These are phyloP conservation scores for Recurvirostra avosetta DNA, from an alignment of 2,113 vertebrate species.

Conservation along the genomic window DNA sequence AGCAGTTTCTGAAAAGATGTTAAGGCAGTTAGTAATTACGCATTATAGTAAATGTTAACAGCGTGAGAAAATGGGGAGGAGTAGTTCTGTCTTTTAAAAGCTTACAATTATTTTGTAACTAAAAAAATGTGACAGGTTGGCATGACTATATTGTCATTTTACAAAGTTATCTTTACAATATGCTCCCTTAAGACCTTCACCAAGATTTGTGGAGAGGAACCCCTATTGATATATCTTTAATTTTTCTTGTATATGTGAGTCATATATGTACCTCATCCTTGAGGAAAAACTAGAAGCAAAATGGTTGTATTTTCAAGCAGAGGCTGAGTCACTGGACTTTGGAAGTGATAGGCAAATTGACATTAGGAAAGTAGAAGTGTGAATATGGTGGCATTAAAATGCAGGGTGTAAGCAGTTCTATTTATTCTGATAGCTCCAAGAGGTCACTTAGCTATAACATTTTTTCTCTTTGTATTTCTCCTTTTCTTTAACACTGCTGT, in stretches of 20 bases:
- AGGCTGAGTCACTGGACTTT: not conserved
- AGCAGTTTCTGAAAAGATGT: not conserved
- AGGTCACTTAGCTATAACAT: not conserved
- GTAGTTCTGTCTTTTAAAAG: not conserved
- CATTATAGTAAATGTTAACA: not conserved
- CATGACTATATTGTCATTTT: not conserved
- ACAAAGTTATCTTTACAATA: not conserved
- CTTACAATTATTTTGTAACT: not conserved
- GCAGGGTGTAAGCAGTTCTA: not conserved
- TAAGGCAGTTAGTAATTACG: not conserved
- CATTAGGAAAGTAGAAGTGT: not conserved
- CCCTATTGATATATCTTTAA: not conserved
- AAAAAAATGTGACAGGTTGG: not conserved
- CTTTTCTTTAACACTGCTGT: not conserved
- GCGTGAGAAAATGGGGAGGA: not conserved
- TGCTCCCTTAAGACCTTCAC: not conserved
- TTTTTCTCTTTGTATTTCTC: not conserved
- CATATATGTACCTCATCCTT: not conserved
- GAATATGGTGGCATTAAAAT: not conserved
- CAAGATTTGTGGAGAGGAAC: not conserved
- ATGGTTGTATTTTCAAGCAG: not conserved
- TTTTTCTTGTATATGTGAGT: not conserved
- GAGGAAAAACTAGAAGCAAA: not conserved
- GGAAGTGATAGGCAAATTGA: not conserved
- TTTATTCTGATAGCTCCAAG: not conserved